Percentiles rank a stretch among this genome's conserved stretches.
phyloP scores from a whole-genome alignment of 2,113 vertebrate genomes.

The Eurypyga helias region DNA sequence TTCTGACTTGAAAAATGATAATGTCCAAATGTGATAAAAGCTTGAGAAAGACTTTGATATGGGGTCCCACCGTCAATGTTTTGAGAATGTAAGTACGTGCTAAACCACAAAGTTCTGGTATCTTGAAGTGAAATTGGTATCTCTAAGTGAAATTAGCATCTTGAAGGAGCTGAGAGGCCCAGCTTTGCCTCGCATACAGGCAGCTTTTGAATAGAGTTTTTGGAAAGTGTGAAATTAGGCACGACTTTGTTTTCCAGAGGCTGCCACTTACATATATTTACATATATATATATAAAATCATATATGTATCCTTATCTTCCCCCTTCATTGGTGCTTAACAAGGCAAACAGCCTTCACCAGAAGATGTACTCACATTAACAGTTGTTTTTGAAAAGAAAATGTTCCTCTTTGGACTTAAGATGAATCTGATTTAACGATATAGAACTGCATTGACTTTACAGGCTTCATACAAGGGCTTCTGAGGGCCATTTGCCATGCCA shows the following conservation, averaged over 20 bases:
- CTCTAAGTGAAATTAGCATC: neutral
- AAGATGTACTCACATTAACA: rapidly evolving
- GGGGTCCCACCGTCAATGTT: neutral
- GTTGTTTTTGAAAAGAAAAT: neutral
- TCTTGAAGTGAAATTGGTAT: neutral
- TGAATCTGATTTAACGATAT: neutral
- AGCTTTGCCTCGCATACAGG: neutral
- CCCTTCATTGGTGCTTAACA: neutral
- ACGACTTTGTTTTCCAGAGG: neutral
- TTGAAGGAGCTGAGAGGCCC: neutral
- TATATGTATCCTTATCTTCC: neutral
- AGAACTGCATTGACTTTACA: neutral
- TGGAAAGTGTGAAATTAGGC: neutral
- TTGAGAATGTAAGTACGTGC: neutral
- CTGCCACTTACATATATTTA: neutral
- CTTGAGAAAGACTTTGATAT: slow-evolving; percentile 23
- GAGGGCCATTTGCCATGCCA: neutral
- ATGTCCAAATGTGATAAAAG: slow-evolving; percentile 6
- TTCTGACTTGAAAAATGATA: slow-evolving; percentile 19
- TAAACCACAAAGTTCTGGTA: neutral
- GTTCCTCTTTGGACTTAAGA: neutral
- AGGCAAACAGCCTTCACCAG: neutral
- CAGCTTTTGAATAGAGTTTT: neutral
- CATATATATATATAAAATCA: no score
- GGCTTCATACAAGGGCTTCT: neutral